Percentiles rank a stretch among this genome's conserved stretches.
Conservation (phyloP, 2,797 vertebrate species). For the Tapirus indicus region DNA sequence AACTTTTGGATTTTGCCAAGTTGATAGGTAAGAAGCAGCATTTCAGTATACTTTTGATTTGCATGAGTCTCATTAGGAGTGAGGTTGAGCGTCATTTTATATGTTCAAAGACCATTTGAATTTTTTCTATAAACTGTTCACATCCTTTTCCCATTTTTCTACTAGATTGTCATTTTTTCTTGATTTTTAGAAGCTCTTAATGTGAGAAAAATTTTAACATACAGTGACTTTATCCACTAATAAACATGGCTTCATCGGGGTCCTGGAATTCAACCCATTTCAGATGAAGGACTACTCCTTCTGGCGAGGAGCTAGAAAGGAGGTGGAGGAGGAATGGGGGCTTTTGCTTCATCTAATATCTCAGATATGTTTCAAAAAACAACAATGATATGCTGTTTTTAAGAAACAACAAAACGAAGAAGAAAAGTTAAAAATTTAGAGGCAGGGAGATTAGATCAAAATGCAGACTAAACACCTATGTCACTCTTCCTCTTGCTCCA, state of each 20-base stretch:
- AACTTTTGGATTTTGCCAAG: too few species aligned
- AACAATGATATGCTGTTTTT: background rate
- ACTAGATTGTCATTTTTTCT: background rate
- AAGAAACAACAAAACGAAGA: background rate
- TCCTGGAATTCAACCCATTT: background rate
- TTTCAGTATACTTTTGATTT: too few species aligned
- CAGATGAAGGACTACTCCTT: background rate
- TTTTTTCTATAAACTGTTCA: background rate
- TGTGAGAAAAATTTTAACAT: background rate
- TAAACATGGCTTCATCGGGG: background rate
- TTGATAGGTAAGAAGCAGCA: too few species aligned
- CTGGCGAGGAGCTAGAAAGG: background rate
- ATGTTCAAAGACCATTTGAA: too few species aligned
- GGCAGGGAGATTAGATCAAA: background rate
- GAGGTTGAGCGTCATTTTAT: too few species aligned
- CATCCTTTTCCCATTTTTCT: background rate
- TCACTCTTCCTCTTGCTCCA: background rate
- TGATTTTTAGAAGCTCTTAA: background rate
- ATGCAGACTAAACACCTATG: background rate
- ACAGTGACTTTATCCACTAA: background rate
- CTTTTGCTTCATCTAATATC: background rate
- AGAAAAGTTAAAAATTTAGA: background rate
- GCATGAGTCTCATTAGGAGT: too few species aligned
- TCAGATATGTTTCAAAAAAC: background rate
- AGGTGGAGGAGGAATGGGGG: too few species aligned